Percentiles rank a stretch among this genome's conserved stretches.
Evolutionary conservation across 2,888 invertebrate species (phyloP).

Genomic region (Aleiodes leptofemur): DNA sequence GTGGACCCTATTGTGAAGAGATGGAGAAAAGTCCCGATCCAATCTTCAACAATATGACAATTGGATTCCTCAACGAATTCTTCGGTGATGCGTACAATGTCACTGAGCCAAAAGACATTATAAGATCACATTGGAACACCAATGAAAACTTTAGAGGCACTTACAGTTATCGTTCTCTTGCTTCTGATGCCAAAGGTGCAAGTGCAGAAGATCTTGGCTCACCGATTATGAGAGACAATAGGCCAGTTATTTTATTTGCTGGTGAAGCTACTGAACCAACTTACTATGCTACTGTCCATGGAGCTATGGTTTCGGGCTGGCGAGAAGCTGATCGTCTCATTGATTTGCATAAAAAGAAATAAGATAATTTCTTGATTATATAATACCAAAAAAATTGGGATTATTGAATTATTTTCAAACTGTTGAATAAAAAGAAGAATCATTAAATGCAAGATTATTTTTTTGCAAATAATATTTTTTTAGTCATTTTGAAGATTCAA

Average conservation of each 20-base stretch:
- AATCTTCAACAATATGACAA: slow-evolving; percentile 75
- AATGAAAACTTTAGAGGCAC: slow-evolving; percentile 84
- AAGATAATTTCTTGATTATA: not conserved
- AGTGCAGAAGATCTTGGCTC: slow-evolving; percentile 76
- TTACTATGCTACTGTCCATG: slow-evolving; percentile 81
- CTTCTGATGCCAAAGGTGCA: slow-evolving; percentile 75
- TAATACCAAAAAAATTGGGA: too few species aligned
- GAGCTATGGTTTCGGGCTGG: slow-evolving; percentile 83
- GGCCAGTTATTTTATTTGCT: slow-evolving; percentile 78
- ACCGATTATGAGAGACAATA: slow-evolving; percentile 75
- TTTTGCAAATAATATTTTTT: not conserved
- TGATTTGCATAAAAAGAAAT: slow-evolving; percentile 38
- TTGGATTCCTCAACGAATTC: slow-evolving; percentile 77
- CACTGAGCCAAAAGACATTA: slow-evolving; percentile 74
- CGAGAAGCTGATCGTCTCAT: slow-evolving; percentile 82
- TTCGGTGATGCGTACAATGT: slow-evolving; percentile 76
- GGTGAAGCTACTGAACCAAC: slow-evolving; percentile 81
- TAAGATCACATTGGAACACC: slow-evolving; percentile 80
- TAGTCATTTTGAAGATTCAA: too few species aligned
- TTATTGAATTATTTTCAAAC: too few species aligned
- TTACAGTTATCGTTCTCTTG: slow-evolving; percentile 80
- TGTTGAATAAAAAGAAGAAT: too few species aligned
- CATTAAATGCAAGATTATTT: too few species aligned
- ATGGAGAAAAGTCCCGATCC: slow-evolving; percentile 80
- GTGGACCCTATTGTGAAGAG: slow-evolving; percentile 78